A percentile compares a stretch with the other conserved stretches of the same genome.
Evolutionary conservation across 2,888 invertebrate genomes (phyloP).

Genomic region (Oxycera nigricornis): DNA sequence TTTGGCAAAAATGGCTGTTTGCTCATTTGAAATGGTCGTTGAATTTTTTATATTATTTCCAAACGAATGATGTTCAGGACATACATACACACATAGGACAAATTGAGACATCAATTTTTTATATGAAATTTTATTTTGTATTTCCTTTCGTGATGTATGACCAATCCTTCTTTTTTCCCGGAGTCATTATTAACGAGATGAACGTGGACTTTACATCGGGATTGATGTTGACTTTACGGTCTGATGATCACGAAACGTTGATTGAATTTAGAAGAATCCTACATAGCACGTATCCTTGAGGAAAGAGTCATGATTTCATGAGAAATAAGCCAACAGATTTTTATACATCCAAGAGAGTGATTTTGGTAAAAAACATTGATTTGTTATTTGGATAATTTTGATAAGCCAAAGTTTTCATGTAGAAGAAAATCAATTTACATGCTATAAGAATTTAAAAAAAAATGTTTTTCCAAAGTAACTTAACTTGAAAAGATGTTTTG

Average conservation of each 20-base stretch:
- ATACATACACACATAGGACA: neutral
- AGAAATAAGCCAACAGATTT: neutral
- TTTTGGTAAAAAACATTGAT: neutral
- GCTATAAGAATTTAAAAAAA: too few relatives aligned
- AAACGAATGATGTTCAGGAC: conserved; percentile 31
- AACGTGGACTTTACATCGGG: conserved; percentile 23
- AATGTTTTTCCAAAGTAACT: too few relatives aligned
- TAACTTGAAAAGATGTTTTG: neutral
- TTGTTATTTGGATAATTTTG: too few relatives aligned
- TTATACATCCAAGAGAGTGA: neutral
- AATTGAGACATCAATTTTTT: conserved; percentile 36
- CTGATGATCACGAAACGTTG: conserved; percentile 41
- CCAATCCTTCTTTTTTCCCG: neutral
- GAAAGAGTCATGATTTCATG: neutral
- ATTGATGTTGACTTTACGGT: conserved; percentile 44
- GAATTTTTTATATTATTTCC: conserved; percentile 42
- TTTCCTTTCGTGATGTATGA: neutral
- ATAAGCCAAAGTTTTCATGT: too few relatives aligned
- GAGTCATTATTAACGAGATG: conserved; percentile 16
- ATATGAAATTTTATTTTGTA: conserved; percentile 12
- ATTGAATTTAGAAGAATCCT: conserved; percentile 45
- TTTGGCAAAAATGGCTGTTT: conserved; percentile 39
- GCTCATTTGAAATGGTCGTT: conserved; percentile 44
- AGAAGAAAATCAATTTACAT: too few relatives aligned
- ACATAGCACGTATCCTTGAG: neutral